Conservation (phyloP, 1,140 invertebrate genomes). For the Pseudomyrmex gracilis region DNA sequence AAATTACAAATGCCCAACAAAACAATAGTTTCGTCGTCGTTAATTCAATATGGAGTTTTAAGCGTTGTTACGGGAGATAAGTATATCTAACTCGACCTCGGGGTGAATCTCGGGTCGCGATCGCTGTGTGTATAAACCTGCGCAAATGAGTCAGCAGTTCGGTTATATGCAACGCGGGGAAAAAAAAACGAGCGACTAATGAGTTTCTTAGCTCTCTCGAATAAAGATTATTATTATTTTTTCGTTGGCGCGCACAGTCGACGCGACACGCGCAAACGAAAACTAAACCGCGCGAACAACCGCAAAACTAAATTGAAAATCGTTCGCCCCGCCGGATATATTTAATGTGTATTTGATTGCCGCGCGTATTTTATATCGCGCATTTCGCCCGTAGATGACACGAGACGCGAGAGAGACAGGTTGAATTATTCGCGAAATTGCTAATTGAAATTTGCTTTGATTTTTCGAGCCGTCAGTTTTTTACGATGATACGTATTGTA, state of each 20-base stretch:
- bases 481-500: neutral
- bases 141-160: neutral
- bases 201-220: slow-evolving; percentile 9
- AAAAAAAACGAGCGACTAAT: slow-evolving; percentile 41
- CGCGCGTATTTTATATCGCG: neutral
- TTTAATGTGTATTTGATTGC: slow-evolving; percentile 55
- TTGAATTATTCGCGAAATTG: slow-evolving; percentile 18
- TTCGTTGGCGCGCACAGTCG: neutral
- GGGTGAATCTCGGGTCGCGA: neutral
- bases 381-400: neutral
- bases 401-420: neutral
- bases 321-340: slow-evolving; percentile 10
- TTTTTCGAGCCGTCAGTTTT: neutral
- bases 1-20: neutral
- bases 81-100: neutral
- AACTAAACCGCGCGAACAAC: too few relatives aligned
- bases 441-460: slow-evolving; percentile 27
- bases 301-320: slow-evolving; percentile 41
- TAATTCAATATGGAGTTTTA: neutral
- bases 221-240: slow-evolving; percentile 46
- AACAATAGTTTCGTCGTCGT: neutral
- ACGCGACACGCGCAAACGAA: too few relatives aligned
- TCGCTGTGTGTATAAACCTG: neutral
- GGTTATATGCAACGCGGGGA: neutral
- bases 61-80: neutral